phyloP scores from a whole-genome alignment of 2,113 vertebrate genomes.

The Lepus timidus region DNA sequence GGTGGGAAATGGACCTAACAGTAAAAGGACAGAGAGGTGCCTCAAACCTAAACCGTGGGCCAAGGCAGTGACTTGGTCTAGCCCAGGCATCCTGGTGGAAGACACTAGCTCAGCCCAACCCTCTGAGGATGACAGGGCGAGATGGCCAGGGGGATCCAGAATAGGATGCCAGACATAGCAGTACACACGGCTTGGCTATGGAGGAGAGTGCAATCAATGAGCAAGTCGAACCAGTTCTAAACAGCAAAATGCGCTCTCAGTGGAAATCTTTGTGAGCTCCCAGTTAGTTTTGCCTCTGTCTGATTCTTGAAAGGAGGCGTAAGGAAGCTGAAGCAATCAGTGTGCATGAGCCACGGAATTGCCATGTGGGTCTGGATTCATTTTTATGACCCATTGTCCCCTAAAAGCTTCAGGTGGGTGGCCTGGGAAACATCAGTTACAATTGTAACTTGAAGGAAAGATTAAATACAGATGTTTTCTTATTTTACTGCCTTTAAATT shows the following conservation, averaged over 20 bases:
- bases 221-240: not conserved
- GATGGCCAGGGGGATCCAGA: not conserved
- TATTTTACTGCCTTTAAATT: slow-evolving; percentile 31
- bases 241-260: not conserved
- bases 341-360: not conserved
- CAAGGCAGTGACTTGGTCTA: no score
- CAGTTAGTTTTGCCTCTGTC: not conserved
- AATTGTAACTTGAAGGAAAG: not conserved
- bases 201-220: not conserved
- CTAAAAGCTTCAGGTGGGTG: not conserved
- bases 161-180: fast-evolving
- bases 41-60: no score
- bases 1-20: not conserved
- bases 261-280: not conserved
- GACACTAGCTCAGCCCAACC: not conserved
- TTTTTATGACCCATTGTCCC: not conserved
- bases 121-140: not conserved
- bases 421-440: slow-evolving; percentile 5
- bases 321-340: not conserved
- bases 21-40: not conserved
- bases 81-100: not conserved
- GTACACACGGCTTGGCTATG: no score
- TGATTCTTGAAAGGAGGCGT: not conserved
- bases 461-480: slow-evolving; percentile 11
- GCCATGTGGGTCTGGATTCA: not conserved